Evolutionary conservation across 2,113 vertebrate species (phyloP), one percentile per base, ranked within the genome.

Genomic region (Oncorhynchus kisutch): DNA sequence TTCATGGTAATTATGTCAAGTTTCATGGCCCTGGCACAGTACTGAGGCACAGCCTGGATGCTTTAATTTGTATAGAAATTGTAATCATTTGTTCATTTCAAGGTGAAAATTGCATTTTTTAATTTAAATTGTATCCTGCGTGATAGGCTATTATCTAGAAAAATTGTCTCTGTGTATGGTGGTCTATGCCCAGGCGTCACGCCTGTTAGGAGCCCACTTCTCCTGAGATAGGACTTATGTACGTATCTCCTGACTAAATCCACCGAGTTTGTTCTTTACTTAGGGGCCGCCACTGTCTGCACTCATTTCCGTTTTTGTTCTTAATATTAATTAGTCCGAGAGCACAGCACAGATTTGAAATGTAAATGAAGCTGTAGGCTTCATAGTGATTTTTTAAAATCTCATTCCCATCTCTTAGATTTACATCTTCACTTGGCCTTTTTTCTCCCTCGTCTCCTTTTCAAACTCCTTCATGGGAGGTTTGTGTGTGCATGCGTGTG

Each of bases 51-150:
- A 94, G 96, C 95, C 97, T 98, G 97, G 97, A 97, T 96, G 96
- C 97, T 97, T 99, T 99, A 98, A 99, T 99, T 99, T 99, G 98
- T 98, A 98, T 98, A 99, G 98, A 99, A 99, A 99, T 97, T 99
- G 98, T 98, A 99, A 99, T 99, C 98, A 99, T 98, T 99, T 99
- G 98, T 99, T 99, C 98, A 99, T 98, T 99, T 99, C 97, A 99
- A 99, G 97, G 97, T 99, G 96, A 99, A 99, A 99, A 99, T 99
- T 99, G 98, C 98, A 99, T 99, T 99, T 99, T 99, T 99, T 99
- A 97, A 99, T 99, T 99, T 99, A 98, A 99, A 99, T 98, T 96
- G 96, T 98, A 99, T 98, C 96, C 97, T 97, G 96, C 96, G 86
- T 96, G 97, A 97, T 96, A 96, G 96, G 96, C 98, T 96, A 99